Base-by-base conservation (phyloP, 2,888 invertebrate genomes). In the Cryptops parisi region DNA sequence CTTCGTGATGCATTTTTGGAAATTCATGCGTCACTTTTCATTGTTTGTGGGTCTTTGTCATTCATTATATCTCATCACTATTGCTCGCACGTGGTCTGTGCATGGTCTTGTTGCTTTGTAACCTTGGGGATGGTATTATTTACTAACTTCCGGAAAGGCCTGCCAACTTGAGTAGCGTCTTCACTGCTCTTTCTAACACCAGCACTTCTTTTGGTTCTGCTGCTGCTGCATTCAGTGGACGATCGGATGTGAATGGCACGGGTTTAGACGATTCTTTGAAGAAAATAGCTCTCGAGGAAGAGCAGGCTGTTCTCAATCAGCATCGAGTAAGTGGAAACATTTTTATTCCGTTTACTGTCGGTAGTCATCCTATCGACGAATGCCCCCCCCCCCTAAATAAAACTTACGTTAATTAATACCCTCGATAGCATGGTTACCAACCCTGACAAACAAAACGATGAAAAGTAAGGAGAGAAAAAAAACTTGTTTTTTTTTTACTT, bases 241-340 rank as follows among this genome's bases (percentile, higher is more conserved):
- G 61, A 62, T 83, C 82, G 53, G 55, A 59, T 24, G 48, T 55
- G 26, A 58, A 53, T 38, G 59, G 59, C 21, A 38, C 54, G 23
- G 73, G 75, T 62, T 82, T 90, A 56, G 89, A 89, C 65, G 93
- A 93, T 66, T 80, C 80, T 53, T 75, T 91, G 55, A 81, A 82
- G 65, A 81, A 84, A 63, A 84, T 88, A 69, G 87, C 83, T 39
- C 72, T 98, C 56, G 94, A 94, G 25, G 94, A 97, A 67, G 97
- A 98, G 68, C 93, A 94, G 69, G 90, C 90, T 24, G 87, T 87
- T 53, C 83, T 97, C 78, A 91, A 87, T 71, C 87, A 89, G 71
- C 87, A 91, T 69, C 94, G 93, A 82, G 94, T 54, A 39, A 54
- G 38, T 24, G 19, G 25, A 21, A 22, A 22, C 23, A n/a, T n/a